Evolutionary conservation across 2,113 vertebrate species (phyloP).

Genomic region (Chascanopsetta lugubris): DNA sequence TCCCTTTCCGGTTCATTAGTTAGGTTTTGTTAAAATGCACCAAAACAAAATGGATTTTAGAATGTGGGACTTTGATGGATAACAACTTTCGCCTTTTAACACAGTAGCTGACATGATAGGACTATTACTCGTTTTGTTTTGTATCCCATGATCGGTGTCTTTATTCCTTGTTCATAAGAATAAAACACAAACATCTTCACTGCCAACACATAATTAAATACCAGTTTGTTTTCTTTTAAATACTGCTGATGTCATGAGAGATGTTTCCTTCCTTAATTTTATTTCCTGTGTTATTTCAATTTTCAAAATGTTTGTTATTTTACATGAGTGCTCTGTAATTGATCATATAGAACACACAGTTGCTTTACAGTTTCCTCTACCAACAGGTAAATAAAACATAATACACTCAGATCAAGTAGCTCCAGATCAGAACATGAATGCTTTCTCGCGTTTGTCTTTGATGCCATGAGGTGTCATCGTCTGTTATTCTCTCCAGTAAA

Average conservation of each 20-base stretch:
- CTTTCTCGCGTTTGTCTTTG: conserved; percentile 41
- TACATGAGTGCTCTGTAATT: conserved; percentile 21
- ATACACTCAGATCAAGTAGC: conserved; percentile 61
- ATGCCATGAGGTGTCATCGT: conserved; percentile 37
- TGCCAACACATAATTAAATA: conserved; percentile 15
- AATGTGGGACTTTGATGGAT: conserved; percentile 8
- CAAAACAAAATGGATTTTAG: conserved; percentile 9
- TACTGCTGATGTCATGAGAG: conserved; percentile 8
- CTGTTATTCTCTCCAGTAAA: conserved; percentile 40
- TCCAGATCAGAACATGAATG: conserved; percentile 43
- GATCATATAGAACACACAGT: conserved; percentile 22
- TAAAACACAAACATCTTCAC: conserved; percentile 7
- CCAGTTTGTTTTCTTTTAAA: conserved; percentile 21
- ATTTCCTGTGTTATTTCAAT: conserved; percentile 12
- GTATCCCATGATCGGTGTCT: conserved; percentile 21
- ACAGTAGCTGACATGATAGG: background rate
- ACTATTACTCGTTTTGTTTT: conserved; percentile 22
- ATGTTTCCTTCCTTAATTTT: conserved; percentile 9
- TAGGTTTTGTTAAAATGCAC: conserved; percentile 20
- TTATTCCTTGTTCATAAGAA: background rate
- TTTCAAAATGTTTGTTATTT: conserved; percentile 17
- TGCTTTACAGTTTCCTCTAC: conserved; percentile 33
- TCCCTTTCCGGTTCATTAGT: background rate
- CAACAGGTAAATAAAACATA: conserved; percentile 44
- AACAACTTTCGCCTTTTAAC: conserved; percentile 9